Conservation (phyloP, 2,888 invertebrate genomes). For the Polietes domitor region DNA sequence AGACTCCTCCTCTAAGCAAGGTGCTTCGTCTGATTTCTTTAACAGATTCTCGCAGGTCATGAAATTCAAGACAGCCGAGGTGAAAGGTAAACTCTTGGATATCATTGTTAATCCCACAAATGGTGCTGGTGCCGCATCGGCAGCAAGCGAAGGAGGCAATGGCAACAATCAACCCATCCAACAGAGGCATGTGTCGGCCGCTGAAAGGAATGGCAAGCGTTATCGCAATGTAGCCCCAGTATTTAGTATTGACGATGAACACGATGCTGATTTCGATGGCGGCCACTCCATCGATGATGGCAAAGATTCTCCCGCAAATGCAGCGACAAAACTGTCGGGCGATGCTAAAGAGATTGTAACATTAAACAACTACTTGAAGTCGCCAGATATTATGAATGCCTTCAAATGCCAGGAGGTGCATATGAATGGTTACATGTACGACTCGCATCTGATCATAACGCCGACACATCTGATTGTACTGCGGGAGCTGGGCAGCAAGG, state of each 20-base stretch:
- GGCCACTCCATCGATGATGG: slow-evolving; percentile 67
- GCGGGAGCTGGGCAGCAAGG: slow-evolving; percentile 86
- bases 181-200: slow-evolving; percentile 92
- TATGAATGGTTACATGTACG: slow-evolving; percentile 92
- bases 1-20: slow-evolving; percentile 72
- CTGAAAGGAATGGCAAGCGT: slow-evolving; percentile 91
- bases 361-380: slow-evolving; percentile 90
- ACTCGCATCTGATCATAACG: slow-evolving; percentile 93
- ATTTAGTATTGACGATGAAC: slow-evolving; percentile 96
- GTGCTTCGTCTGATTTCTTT: slow-evolving; percentile 85
- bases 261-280: slow-evolving; percentile 81
- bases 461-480: slow-evolving; percentile 92
- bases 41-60: slow-evolving; percentile 93
- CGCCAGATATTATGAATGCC: slow-evolving; percentile 91
- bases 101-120: slow-evolving; percentile 92
- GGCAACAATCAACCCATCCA: slow-evolving; percentile 61
- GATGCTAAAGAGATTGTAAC: slow-evolving; percentile 91
- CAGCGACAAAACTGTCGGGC: slow-evolving; percentile 82
- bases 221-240: slow-evolving; percentile 95
- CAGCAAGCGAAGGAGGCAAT: background rate
- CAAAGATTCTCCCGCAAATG: slow-evolving; percentile 76
- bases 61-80: slow-evolving; percentile 94
- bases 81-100: slow-evolving; percentile 94
- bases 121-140: slow-evolving; percentile 33
- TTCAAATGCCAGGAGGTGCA: slow-evolving; percentile 97